Percentiles rank a stretch among this genome's conserved stretches.
These are phyloP conservation scores for Manacus vitellinus DNA, from an alignment of 2,113 vertebrate species.

Conservation along the genomic window DNA sequence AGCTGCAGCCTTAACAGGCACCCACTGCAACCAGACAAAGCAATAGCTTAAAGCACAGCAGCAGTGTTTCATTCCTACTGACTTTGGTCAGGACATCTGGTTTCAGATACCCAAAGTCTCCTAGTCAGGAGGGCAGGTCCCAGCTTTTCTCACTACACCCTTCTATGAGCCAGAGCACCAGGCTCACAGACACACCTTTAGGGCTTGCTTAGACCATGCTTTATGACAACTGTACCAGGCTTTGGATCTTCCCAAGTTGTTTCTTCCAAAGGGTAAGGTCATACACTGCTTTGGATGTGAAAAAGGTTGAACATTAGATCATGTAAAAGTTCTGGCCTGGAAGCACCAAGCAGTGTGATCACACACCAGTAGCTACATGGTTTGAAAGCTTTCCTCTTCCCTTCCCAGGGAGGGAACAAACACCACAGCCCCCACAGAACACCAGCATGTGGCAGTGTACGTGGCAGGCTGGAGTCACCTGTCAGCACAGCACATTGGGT, in stretches of 20 bases:
- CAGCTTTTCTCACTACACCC: neutral
- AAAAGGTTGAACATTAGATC: neutral
- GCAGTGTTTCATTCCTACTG: neutral
- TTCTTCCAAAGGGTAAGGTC: neutral
- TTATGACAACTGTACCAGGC: neutral
- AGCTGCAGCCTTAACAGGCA: neutral
- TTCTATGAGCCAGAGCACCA: neutral
- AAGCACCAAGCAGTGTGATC: neutral
- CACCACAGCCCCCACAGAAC: neutral
- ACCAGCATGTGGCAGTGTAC: accelerated
- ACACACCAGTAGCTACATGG: accelerated
- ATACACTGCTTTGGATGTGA: neutral
- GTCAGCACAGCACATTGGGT: neutral
- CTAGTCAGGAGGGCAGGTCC: neutral
- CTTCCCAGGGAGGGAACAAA: neutral
- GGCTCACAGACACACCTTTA: neutral
- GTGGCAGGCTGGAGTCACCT: neutral
- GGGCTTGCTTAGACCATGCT: neutral
- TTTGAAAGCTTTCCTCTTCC: neutral
- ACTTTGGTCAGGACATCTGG: neutral
- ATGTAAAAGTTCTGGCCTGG: neutral
- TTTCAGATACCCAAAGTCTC: neutral
- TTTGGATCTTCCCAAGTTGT: neutral
- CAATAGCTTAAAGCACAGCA: neutral
- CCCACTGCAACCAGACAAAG: neutral